These are phyloP conservation scores for Microtus ochrogaster DNA, from an alignment of 2,113 vertebrate genomes.

Conservation along the genomic window DNA sequence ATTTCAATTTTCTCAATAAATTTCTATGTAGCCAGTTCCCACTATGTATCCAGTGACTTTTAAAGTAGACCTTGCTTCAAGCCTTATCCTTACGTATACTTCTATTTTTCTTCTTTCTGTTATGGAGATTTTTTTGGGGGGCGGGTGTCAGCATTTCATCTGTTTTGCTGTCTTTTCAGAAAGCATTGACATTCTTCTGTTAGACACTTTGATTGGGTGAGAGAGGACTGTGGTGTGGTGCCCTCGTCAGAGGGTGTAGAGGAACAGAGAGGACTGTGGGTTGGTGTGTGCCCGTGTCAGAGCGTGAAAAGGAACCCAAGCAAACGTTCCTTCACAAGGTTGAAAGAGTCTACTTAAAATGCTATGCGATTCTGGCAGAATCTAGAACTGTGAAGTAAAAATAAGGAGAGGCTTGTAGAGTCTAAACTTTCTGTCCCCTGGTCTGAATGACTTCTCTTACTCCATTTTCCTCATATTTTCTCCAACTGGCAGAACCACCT, in stretches of 20 bases:
- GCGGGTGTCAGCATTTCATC: background rate
- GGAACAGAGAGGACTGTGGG: background rate
- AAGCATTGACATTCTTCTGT: background rate
- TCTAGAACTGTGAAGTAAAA: background rate
- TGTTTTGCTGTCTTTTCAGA: constrained; percentile 31
- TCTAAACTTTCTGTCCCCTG: background rate
- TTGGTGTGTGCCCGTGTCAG: background rate
- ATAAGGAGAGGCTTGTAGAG: background rate
- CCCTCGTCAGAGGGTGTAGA: background rate
- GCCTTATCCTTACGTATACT: constrained; percentile 14
- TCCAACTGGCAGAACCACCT: background rate
- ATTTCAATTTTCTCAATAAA: constrained; percentile 28
- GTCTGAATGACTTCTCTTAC: background rate
- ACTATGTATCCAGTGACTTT: background rate
- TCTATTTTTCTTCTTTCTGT: constrained; percentile 46
- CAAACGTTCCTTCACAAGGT: background rate
- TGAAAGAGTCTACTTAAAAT: background rate
- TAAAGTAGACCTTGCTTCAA: background rate
- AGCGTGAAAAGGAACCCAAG: background rate
- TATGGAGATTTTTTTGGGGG: background rate
- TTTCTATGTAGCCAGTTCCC: background rate
- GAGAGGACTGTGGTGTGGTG: too few species aligned
- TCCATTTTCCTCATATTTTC: constrained; percentile 19
- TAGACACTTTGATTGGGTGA: background rate
- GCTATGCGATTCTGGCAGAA: background rate